Conservation (phyloP, 2,888 invertebrate species). For the Orchestes rusci region DNA sequence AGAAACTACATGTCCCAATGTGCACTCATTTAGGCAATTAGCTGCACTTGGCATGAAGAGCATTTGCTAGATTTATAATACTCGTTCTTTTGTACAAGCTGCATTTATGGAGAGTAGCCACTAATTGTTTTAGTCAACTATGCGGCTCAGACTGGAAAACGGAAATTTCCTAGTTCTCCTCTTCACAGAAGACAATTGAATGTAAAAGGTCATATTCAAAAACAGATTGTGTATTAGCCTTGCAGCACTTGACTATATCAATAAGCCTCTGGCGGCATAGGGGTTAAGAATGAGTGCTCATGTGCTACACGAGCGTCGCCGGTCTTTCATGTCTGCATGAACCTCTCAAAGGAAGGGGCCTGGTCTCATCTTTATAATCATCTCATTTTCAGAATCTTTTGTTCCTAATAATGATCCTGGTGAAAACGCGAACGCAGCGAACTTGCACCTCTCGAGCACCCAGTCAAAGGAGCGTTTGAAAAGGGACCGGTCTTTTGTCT, state of each 20-base stretch:
- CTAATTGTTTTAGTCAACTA: no score
- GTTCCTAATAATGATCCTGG: slow-evolving; percentile 44
- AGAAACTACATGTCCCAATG: no score
- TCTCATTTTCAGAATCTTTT: slow-evolving; percentile 45
- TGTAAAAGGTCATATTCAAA: no score
- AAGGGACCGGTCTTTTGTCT: background rate
- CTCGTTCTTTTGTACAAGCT: no score
- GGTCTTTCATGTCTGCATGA: slow-evolving; percentile 35
- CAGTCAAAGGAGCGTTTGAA: background rate
- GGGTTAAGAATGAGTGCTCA: slow-evolving; percentile 1
- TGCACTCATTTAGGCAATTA: slow-evolving; percentile 20
- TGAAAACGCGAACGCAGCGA: slow-evolving; percentile 29
- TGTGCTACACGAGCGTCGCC: slow-evolving; percentile 8
- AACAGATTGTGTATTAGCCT: no score
- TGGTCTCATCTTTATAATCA: slow-evolving; percentile 44
- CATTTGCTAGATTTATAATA: slow-evolving; percentile 16
- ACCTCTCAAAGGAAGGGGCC: slow-evolving; percentile 29
- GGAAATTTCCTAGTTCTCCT: no score
- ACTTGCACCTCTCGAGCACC: slow-evolving; percentile 16
- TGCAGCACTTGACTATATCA: slow-evolving; percentile 10
- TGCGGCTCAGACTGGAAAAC: no score
- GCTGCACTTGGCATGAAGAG: slow-evolving; percentile 18
- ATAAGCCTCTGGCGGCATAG: slow-evolving; percentile 7
- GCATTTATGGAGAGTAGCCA: no score
- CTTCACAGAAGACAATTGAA: no score